Percentiles rank a stretch among this genome's conserved stretches.
Evolutionary conservation across 2,113 vertebrate species (phyloP).

Genomic region (Coracopsis vasa): DNA sequence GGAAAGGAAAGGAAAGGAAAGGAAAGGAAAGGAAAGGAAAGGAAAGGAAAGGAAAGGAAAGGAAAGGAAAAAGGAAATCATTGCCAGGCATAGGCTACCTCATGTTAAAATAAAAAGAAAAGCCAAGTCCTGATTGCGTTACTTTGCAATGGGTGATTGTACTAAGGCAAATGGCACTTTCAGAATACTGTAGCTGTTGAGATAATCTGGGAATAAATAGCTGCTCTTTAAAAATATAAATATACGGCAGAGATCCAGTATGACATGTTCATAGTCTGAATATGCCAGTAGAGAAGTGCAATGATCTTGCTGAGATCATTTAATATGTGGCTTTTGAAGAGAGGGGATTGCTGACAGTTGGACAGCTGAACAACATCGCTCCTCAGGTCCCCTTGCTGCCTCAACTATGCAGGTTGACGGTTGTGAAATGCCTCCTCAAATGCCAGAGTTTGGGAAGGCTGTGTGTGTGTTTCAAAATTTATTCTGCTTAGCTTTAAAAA

Average conservation of each 20-base stretch:
- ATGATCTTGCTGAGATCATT: background rate
- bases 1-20: too few relatives aligned
- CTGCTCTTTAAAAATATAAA: background rate
- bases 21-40: too few relatives aligned
- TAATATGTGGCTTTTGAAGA: background rate
- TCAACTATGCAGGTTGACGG: accelerated
- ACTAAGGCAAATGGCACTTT: background rate
- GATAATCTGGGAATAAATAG: background rate
- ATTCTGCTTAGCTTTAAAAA: background rate
- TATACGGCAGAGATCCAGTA: background rate
- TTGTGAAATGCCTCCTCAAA: background rate
- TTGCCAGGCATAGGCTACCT: background rate
- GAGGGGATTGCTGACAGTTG: background rate
- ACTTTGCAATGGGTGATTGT: background rate
- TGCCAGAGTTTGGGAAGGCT: background rate
- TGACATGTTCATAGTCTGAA: background rate
- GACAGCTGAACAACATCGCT: background rate
- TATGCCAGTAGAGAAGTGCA: background rate
- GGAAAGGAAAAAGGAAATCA: background rate
- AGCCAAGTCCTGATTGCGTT: background rate
- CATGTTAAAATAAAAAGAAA: background rate
- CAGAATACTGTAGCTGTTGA: background rate
- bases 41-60: background rate
- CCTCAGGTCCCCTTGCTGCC: background rate
- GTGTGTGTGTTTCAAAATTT: background rate